A percentile compares a stretch with the other conserved stretches of the same genome.
Evolutionary conservation across 2,797 vertebrate species (phyloP).

Genomic region (Monodelphis domestica): DNA sequence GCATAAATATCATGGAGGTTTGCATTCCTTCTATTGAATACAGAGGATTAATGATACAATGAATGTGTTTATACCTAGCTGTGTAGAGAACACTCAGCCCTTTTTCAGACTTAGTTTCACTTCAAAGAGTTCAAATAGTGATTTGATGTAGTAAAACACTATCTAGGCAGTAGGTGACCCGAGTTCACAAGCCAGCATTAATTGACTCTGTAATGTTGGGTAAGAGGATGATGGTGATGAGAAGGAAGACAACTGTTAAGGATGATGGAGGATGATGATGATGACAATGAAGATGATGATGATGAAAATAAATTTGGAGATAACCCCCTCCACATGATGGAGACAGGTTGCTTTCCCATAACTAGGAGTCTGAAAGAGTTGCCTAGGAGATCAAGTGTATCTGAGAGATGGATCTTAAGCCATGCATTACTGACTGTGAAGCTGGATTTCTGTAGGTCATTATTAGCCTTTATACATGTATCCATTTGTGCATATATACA

Average conservation of each 20-base stretch:
- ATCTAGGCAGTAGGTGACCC: not conserved
- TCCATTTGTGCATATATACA: not conserved
- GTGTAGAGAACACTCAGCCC: conserved; percentile 36
- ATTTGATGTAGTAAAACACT: not conserved
- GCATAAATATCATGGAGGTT: conserved; percentile 67
- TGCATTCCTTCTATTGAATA: conserved; percentile 67
- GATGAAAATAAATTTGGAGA: not conserved
- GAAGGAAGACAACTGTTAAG: too few species aligned
- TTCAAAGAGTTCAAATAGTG: conserved; percentile 64
- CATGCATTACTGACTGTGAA: not conserved
- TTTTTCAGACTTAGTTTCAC: conserved; percentile 67
- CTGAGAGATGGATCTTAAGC: not conserved
- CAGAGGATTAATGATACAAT: conserved; percentile 73
- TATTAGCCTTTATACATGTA: not conserved
- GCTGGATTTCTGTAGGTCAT: not conserved
- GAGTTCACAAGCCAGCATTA: not conserved
- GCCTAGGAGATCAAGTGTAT: not conserved
- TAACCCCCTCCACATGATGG: not conserved
- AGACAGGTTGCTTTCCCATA: not conserved
- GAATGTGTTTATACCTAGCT: conserved; percentile 69
- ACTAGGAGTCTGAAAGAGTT: not conserved
- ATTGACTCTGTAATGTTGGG: not conserved
- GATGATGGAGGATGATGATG: too few species aligned
- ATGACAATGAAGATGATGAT: not conserved
- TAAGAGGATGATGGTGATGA: not conserved